Evolutionary conservation across 2,888 invertebrate species (phyloP).

Genomic region (Nyleta sp.): DNA sequence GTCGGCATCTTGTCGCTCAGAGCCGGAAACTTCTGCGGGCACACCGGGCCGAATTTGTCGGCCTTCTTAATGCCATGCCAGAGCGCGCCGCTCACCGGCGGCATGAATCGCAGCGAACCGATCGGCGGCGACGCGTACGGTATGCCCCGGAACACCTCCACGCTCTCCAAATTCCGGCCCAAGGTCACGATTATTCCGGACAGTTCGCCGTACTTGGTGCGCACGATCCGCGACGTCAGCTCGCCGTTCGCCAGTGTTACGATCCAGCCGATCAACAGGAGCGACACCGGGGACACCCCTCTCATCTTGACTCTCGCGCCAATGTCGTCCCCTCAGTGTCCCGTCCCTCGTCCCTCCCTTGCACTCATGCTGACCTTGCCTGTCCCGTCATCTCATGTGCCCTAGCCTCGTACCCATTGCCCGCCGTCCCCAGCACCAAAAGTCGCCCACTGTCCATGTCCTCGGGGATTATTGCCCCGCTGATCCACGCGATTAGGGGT

Average conservation of each 20-base stretch:
- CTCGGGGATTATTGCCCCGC: too few species aligned
- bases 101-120: constrained; percentile 96
- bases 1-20: constrained; percentile 94
- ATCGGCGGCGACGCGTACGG: constrained; percentile 97
- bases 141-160: constrained; percentile 96
- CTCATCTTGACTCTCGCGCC: constrained; percentile 53
- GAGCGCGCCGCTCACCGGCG: constrained; percentile 95
- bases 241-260: constrained; percentile 47
- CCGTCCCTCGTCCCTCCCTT: too few species aligned
- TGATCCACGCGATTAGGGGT: too few species aligned
- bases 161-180: constrained; percentile 91
- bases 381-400: too few species aligned
- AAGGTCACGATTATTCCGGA: constrained; percentile 93
- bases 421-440: too few species aligned
- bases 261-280: constrained; percentile 69
- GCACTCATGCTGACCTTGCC: too few species aligned
- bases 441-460: too few species aligned
- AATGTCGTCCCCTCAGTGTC: too few species aligned
- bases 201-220: constrained; percentile 94
- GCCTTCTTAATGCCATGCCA: constrained; percentile 96
- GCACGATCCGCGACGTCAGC: constrained; percentile 91
- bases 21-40: constrained; percentile 94
- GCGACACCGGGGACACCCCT: constrained; percentile 51
- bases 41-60: constrained; percentile 94
- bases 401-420: too few species aligned